These are phyloP conservation scores for Zaprionus vittiger DNA, from an alignment of 1,140 invertebrate species.

Conservation along the genomic window DNA sequence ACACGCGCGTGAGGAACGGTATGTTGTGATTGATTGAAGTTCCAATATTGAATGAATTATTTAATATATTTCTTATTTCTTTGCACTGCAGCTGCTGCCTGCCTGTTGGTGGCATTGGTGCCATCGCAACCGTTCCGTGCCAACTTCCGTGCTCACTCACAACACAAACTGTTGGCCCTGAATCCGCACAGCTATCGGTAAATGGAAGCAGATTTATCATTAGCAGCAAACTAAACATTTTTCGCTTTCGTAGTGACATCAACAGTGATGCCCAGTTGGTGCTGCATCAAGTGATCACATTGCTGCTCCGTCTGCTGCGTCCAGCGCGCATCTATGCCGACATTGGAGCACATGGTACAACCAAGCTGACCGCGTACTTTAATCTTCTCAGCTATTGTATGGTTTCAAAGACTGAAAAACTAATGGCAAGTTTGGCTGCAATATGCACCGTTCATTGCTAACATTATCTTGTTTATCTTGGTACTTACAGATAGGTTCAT, in stretches of 20 bases:
- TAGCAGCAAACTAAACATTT: neutral
- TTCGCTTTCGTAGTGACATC: constrained; percentile 83
- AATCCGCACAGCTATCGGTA: constrained; percentile 79
- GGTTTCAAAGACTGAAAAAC: constrained; percentile 94
- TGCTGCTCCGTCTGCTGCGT: constrained; percentile 91
- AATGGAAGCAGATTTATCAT: neutral
- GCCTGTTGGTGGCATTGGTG: constrained; percentile 93
- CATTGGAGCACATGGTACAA: constrained; percentile 93
- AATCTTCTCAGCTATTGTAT: constrained; percentile 95
- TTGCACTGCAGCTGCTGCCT: constrained; percentile 90
- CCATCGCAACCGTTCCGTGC: constrained; percentile 95
- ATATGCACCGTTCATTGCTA: constrained; percentile 7
- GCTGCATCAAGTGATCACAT: constrained; percentile 93
- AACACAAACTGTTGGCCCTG: constrained; percentile 76
- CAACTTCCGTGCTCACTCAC: constrained; percentile 88
- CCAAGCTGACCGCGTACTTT: constrained; percentile 96
- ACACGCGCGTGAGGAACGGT: constrained; percentile 93
- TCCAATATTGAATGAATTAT: neutral
- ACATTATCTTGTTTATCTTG: constrained; percentile 47
- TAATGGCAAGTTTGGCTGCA: constrained; percentile 89
- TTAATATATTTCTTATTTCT: constrained; percentile 1
- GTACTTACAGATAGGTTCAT: constrained; percentile 90
- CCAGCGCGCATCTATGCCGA: constrained; percentile 93
- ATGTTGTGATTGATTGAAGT: constrained; percentile 62
- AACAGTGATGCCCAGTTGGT: constrained; percentile 90